phyloP scores from a whole-genome alignment of 92 coral and sea anemone species.

The Umimayanthus chanpuru region DNA sequence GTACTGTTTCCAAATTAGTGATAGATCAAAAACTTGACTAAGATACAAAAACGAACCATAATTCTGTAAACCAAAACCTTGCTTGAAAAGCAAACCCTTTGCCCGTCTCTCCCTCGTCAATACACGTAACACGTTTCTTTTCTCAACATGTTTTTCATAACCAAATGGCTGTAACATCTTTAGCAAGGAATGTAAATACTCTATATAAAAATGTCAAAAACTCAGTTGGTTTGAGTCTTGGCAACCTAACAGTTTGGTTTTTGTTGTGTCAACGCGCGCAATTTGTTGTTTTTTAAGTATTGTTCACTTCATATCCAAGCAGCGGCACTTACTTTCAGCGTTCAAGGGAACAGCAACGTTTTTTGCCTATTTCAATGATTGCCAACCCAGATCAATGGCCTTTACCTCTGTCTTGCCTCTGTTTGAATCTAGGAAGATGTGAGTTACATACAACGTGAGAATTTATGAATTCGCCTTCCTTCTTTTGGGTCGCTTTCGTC shows the following conservation, averaged over 20 bases:
- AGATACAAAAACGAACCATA: neutral
- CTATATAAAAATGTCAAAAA: neutral
- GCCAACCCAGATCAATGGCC: neutral
- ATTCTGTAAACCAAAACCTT: neutral
- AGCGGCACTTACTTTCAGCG: slow-evolving; percentile 19
- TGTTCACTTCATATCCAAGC: neutral
- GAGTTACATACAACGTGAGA: neutral
- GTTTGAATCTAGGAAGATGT: neutral
- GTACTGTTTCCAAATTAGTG: neutral
- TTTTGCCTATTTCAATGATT: slow-evolving; percentile 14
- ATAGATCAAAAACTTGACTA: neutral
- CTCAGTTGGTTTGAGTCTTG: neutral
- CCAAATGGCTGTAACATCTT: neutral
- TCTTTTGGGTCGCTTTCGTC: slow-evolving; percentile 7
- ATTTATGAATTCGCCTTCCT: neutral
- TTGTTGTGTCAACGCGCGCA: slow-evolving; percentile 31
- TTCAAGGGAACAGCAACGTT: slow-evolving; percentile 33
- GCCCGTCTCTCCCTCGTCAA: neutral
- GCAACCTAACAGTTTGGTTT: slow-evolving; percentile 9
- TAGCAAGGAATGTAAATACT: slow-evolving; percentile 37
- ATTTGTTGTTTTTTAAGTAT: slow-evolving; percentile 32
- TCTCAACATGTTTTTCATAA: slow-evolving; percentile 26
- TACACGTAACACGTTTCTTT: neutral
- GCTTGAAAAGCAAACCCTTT: slow-evolving; percentile 12
- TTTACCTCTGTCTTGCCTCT: neutral